Base-by-base conservation (phyloP, 2,113 vertebrate species). In the Romanogobio albipinnatus region DNA sequence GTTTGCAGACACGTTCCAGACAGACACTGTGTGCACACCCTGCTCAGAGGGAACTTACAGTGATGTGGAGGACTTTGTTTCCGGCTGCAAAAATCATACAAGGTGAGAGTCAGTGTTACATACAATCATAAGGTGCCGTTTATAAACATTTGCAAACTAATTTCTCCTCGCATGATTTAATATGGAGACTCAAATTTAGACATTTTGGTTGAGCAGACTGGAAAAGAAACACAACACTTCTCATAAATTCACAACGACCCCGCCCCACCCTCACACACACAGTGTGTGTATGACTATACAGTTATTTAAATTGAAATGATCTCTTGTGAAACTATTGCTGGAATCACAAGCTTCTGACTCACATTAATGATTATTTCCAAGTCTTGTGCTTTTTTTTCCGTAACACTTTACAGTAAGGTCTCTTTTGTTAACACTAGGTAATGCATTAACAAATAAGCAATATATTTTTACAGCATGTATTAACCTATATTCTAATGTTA, bases 21-120 rank as follows among this genome's bases (percentile, higher is more conserved):
- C 0, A 0, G 14, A 94, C 62, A 87, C 88, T 4, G 0, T 78
- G 8, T 95, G 94, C 68, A 56, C 11, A 2, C 76, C 58, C 0
- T 95, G 94, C 85, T 51, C 0, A 24, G 1, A 14, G 0, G 90
- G 91, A 43, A 90, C 88, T 43, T 95, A 75, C 89, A 94, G 88
- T 82, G 90, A 93, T 10, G 79, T 91, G 0, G 80, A 83, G 3
- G 92, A 93, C 80, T 88, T 3, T 39, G 0, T 1, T 10, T 91
- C 92, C 5, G 17, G 77, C 43, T 95, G 94, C 81, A 61, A 13
- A 77, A 0, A 24, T 10, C 91, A 93, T 51, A 93, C 86, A 59
- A 91, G 90, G 94, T 91, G 59, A 86, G 89, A 58, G 3, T 49
- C n/a, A 53, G 74, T 29, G 71, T 49, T 24, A 6, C 9, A 62